A percentile compares a stretch with the other conserved stretches of the same genome.
Evolutionary conservation across 2,113 vertebrate species (phyloP).

Genomic region (Quiscalus mexicanus): DNA sequence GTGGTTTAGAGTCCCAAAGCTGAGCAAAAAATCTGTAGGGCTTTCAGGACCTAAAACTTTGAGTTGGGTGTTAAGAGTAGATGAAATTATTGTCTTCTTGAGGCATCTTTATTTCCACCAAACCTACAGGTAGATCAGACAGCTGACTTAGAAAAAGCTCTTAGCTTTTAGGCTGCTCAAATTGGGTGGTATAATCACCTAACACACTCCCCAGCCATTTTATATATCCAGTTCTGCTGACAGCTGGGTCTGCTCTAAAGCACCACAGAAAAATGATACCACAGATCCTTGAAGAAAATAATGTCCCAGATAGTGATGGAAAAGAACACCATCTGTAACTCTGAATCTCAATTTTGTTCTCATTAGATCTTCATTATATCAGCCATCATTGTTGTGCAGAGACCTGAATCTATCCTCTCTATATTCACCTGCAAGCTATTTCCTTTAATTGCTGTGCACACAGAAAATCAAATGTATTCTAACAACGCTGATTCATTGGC

Average conservation of each 20-base stretch:
- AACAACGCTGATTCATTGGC: conserved; percentile 54
- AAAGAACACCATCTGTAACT: conserved; percentile 54
- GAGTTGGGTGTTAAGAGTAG: background rate
- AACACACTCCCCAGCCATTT: background rate
- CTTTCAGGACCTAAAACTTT: background rate
- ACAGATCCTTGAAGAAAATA: conserved; percentile 51
- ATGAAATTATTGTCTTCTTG: background rate
- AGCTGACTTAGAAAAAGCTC: background rate
- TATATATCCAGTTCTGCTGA: background rate
- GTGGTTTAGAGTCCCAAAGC: background rate
- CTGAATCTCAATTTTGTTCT: conserved; percentile 53
- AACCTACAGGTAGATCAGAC: background rate
- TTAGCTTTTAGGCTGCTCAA: conserved; percentile 13
- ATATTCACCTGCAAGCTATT: conserved; percentile 66
- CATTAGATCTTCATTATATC: conserved; percentile 58
- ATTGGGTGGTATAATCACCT: conserved; percentile 3
- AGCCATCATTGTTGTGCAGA: conserved; percentile 28
- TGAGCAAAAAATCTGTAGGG: background rate
- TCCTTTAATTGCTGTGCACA: conserved; percentile 46
- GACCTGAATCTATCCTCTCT: conserved; percentile 36
- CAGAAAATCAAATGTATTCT: conserved; percentile 61
- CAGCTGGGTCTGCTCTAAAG: conserved; percentile 41
- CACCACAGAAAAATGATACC: background rate
- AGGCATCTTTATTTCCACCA: background rate
- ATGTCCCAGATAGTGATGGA: conserved; percentile 2